Percentiles rank a stretch among this genome's conserved stretches.
Conservation (phyloP, 2,888 invertebrate species). For the Muschampia plurimacula region DNA sequence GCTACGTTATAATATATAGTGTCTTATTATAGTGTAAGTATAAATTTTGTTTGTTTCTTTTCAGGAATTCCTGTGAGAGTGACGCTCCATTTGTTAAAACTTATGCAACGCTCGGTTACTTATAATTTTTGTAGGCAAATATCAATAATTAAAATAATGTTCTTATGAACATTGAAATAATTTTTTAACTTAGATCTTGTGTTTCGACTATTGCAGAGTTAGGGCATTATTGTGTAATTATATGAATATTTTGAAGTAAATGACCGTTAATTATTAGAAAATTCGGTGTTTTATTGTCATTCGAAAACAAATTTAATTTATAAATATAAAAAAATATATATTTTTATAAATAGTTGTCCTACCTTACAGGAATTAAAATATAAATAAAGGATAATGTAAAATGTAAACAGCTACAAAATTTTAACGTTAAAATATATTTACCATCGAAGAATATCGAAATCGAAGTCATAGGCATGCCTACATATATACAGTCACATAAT, state of each 20-base stretch:
- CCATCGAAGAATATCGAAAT: background rate
- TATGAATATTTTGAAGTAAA: slow-evolving; percentile 85
- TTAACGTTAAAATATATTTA: background rate
- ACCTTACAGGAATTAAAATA: no score
- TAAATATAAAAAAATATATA: no score
- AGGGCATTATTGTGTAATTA: slow-evolving; percentile 75
- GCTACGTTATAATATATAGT: no score
- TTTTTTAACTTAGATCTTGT: slow-evolving; percentile 78
- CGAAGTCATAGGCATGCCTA: background rate
- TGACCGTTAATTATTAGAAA: slow-evolving; percentile 85
- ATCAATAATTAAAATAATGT: slow-evolving; percentile 72
- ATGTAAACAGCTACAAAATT: background rate
- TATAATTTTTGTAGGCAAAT: slow-evolving; percentile 88
- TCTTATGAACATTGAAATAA: slow-evolving; percentile 74
- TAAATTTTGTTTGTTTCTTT: slow-evolving; percentile 60
- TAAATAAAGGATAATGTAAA: background rate
- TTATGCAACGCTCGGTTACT: slow-evolving; percentile 96
- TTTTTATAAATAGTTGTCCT: no score
- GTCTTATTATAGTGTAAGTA: background rate
- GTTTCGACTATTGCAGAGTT: slow-evolving; percentile 73
- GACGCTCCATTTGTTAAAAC: slow-evolving; percentile 97
- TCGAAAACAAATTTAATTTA: background rate
- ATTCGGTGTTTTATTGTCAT: slow-evolving; percentile 60
- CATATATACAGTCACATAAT: background rate
- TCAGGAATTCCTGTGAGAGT: slow-evolving; percentile 94